phyloP scores from a whole-genome alignment of 2,888 invertebrate species.

The Argynnis bischoffii region DNA sequence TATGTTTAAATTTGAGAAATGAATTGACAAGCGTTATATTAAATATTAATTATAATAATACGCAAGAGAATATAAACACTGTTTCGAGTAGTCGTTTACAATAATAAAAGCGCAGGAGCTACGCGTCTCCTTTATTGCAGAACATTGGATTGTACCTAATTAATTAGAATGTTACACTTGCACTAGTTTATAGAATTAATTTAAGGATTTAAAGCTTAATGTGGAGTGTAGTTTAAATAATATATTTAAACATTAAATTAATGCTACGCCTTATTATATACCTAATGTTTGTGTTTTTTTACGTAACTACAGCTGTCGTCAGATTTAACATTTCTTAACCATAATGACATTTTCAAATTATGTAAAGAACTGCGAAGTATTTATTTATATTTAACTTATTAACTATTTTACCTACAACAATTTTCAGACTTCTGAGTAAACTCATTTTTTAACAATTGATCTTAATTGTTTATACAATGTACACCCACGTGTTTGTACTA shows the following conservation, averaged over 20 bases:
- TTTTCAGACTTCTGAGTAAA: too few species aligned
- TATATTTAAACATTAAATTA: slow-evolving; percentile 9
- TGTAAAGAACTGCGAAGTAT: too few species aligned
- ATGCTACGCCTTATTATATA: slow-evolving; percentile 3
- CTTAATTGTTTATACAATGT: too few species aligned
- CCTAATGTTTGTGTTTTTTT: not conserved
- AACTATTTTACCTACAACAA: too few species aligned
- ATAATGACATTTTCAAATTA: too few species aligned
- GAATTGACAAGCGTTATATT: slow-evolving; percentile 39
- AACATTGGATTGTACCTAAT: slow-evolving; percentile 9
- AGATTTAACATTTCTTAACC: too few species aligned
- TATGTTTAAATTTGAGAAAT: slow-evolving; percentile 50
- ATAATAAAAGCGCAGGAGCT: not conserved
- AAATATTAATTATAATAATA: slow-evolving; percentile 6
- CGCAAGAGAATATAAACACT: not conserved
- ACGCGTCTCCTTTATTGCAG: not conserved
- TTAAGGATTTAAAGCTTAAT: slow-evolving; percentile 24
- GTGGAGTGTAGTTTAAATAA: slow-evolving; percentile 18
- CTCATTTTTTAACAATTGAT: too few species aligned
- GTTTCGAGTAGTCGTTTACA: not conserved
- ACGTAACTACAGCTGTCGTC: not conserved
- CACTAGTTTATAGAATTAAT: slow-evolving; percentile 30
- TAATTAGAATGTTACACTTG: slow-evolving; percentile 45
- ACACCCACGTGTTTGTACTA: too few species aligned
- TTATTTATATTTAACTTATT: too few species aligned